phyloP scores from a whole-genome alignment of 2,113 vertebrate species.

The Hippocampus zosterae region DNA sequence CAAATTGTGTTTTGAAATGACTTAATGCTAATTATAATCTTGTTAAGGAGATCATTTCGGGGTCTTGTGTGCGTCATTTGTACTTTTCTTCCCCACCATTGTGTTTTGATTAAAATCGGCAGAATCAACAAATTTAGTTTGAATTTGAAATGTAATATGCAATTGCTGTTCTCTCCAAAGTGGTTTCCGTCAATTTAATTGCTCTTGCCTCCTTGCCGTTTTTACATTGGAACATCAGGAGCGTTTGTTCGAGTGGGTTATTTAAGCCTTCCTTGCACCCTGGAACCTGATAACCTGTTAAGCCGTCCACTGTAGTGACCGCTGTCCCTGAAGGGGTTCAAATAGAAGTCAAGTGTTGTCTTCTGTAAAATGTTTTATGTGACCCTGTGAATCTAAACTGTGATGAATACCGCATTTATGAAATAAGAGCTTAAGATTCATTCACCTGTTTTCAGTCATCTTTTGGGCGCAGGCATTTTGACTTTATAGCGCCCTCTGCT shows the following conservation, averaged over 20 bases:
- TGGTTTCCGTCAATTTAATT: background rate
- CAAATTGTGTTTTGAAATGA: conserved; percentile 36
- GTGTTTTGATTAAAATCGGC: background rate
- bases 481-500: too few relatives aligned
- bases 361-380: too few relatives aligned
- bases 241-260: background rate
- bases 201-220: background rate
- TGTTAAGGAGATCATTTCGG: conserved; percentile 32
- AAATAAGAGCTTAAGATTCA: too few relatives aligned
- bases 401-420: too few relatives aligned
- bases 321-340: too few relatives aligned
- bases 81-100: background rate
- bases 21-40: conserved; percentile 46
- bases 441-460: too few relatives aligned
- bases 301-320: too few relatives aligned
- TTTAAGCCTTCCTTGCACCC: too few relatives aligned
- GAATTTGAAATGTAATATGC: background rate
- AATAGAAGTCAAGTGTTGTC: too few relatives aligned
- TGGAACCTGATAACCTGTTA: too few relatives aligned
- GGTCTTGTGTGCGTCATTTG: conserved; percentile 32
- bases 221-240: background rate
- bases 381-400: too few relatives aligned
- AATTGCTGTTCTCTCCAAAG: background rate
- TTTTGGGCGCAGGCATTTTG: too few relatives aligned
- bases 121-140: background rate